These are phyloP conservation scores for Tauraco hartlaubi DNA, from an alignment of 2,797 vertebrate genomes.

Conservation along the genomic window DNA sequence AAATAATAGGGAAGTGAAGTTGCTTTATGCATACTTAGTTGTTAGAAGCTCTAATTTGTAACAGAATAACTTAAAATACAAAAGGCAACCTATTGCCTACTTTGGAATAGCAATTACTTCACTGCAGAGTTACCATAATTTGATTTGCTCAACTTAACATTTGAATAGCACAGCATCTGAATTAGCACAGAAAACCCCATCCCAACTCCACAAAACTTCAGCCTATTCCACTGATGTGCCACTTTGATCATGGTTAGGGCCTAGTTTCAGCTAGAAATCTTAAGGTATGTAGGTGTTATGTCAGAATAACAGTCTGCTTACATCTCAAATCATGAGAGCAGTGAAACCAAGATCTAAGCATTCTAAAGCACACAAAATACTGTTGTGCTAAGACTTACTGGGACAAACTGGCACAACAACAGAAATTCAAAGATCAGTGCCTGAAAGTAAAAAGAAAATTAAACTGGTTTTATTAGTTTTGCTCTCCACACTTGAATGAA, in stretches of 20 bases:
- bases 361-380: background rate
- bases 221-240: background rate
- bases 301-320: background rate
- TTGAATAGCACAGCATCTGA: background rate
- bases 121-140: background rate
- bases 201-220: background rate
- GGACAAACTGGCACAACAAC: background rate
- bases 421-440: background rate
- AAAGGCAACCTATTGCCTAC: background rate
- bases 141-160: background rate
- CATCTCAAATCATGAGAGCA: background rate
- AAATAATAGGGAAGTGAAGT: background rate
- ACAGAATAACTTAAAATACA: background rate
- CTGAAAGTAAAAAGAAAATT: background rate
- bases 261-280: background rate
- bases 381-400: background rate
- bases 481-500: background rate
- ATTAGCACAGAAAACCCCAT: constrained; percentile 5
- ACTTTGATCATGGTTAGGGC: background rate
- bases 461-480: background rate
- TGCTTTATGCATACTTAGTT: background rate
- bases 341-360: background rate
- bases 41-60: background rate
- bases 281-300: background rate
- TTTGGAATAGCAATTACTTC: background rate